These are phyloP conservation scores for Cepaea nemoralis DNA, from an alignment of 1,140 invertebrate genomes.

Conservation along the genomic window DNA sequence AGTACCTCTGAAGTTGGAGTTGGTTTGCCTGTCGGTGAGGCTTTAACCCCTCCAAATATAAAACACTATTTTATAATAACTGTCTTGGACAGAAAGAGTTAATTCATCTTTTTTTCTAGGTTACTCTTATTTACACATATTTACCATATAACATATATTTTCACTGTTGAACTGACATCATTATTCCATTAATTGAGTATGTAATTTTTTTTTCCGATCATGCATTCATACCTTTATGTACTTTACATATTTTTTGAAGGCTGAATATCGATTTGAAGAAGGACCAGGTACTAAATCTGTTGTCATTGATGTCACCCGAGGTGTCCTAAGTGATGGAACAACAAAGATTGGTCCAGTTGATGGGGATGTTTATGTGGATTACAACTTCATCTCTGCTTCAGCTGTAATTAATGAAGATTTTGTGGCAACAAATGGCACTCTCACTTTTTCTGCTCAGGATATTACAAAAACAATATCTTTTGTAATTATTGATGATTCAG, in stretches of 20 bases:
- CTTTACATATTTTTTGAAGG: conserved; percentile 51
- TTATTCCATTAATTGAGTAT: too few species aligned
- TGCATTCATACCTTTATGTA: background rate
- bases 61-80: too few species aligned
- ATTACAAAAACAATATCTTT: conserved; percentile 53
- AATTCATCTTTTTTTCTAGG: too few species aligned
- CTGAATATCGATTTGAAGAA: conserved; percentile 61
- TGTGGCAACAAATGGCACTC: conserved; percentile 46
- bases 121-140: too few species aligned
- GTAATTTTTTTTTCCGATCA: too few species aligned
- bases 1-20: too few species aligned
- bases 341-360: conserved; percentile 56
- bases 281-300: conserved; percentile 46
- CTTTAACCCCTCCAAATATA: too few species aligned
- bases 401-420: conserved; percentile 56
- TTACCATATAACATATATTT: too few species aligned
- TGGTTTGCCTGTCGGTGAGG: too few species aligned
- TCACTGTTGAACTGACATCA: too few species aligned
- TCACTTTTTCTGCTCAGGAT: conserved; percentile 55
- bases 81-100: too few species aligned
- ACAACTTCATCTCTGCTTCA: conserved; percentile 46
- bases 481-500: conserved; percentile 58
- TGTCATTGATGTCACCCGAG: conserved; percentile 53
- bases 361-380: conserved; percentile 53
- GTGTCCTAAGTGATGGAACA: conserved; percentile 52